phyloP scores from a whole-genome alignment of 2,797 vertebrate species.

The Lerista edwardsae region DNA sequence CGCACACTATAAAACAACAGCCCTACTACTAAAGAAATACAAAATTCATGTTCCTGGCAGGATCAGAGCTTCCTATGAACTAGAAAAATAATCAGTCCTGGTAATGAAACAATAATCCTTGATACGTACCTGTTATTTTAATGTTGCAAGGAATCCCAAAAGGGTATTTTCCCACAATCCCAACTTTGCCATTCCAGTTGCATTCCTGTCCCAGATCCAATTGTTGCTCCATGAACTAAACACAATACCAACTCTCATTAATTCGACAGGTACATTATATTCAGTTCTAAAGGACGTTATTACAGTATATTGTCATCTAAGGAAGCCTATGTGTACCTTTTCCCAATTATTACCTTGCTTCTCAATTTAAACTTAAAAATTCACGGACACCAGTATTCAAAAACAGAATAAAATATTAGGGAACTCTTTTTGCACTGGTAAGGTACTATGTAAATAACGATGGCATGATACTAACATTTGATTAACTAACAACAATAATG shows the following conservation, averaged over 20 bases:
- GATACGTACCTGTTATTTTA: conserved; percentile 87
- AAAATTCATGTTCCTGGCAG: not conserved
- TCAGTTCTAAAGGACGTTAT: conserved; percentile 23
- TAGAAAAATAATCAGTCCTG: conserved; percentile 19
- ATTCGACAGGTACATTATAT: conserved; percentile 49
- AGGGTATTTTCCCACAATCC: conserved; percentile 87
- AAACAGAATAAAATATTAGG: not conserved
- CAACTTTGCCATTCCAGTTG: conserved; percentile 83
- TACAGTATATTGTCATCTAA: conserved; percentile 14
- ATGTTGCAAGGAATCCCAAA: conserved; percentile 96
- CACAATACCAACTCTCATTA: conserved; percentile 52
- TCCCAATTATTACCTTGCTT: not conserved
- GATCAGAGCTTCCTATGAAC: not conserved
- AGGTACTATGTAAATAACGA: not conserved
- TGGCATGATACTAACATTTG: not conserved
- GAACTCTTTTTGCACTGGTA: not conserved
- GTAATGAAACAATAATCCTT: conserved; percentile 26
- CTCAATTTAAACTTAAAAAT: conserved; percentile 38
- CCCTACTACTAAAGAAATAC: not conserved
- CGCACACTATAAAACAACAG: not conserved
- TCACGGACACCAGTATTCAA: not conserved
- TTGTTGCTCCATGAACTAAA: conserved; percentile 87
- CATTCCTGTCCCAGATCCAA: conserved; percentile 85
- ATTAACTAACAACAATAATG: not conserved
- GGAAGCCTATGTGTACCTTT: conserved; percentile 9